Evolutionary conservation across 2,888 invertebrate species (phyloP).

Genomic region (Melanophora roralis): DNA sequence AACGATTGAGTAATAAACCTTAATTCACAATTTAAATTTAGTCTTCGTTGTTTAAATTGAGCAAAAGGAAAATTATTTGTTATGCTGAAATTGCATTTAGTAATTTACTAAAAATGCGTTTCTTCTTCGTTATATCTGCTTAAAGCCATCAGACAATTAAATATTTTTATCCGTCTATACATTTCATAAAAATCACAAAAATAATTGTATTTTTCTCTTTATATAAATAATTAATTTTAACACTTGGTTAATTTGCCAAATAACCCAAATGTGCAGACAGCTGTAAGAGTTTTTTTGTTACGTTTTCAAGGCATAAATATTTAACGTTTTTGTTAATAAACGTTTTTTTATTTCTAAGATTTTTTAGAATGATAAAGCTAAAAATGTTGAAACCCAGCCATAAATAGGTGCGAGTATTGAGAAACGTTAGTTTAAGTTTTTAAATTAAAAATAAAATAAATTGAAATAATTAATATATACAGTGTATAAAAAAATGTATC

Average conservation of each 20-base stretch:
- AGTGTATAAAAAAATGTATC: too few relatives aligned
- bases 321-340: background rate
- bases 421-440: too few relatives aligned
- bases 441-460: too few relatives aligned
- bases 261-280: slow-evolving; percentile 57
- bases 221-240: slow-evolving; percentile 43
- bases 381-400: too few relatives aligned
- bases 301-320: background rate
- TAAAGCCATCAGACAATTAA: slow-evolving; percentile 13
- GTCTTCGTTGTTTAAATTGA: background rate
- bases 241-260: slow-evolving; percentile 55
- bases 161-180: slow-evolving; percentile 6
- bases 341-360: too few relatives aligned
- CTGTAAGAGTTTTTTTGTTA: slow-evolving; percentile 14
- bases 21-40: background rate
- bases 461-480: too few relatives aligned
- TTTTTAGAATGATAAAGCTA: too few relatives aligned
- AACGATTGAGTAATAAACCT: slow-evolving; percentile 22
- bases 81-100: slow-evolving; percentile 1
- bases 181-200: background rate
- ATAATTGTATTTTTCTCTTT: background rate
- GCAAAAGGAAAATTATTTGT: background rate
- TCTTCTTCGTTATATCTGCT: background rate
- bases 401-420: too few relatives aligned
- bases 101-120: slow-evolving; percentile 31